Base-by-base conservation (phyloP, 2,797 vertebrate genomes). In the Enteromius mattozi region DNA sequence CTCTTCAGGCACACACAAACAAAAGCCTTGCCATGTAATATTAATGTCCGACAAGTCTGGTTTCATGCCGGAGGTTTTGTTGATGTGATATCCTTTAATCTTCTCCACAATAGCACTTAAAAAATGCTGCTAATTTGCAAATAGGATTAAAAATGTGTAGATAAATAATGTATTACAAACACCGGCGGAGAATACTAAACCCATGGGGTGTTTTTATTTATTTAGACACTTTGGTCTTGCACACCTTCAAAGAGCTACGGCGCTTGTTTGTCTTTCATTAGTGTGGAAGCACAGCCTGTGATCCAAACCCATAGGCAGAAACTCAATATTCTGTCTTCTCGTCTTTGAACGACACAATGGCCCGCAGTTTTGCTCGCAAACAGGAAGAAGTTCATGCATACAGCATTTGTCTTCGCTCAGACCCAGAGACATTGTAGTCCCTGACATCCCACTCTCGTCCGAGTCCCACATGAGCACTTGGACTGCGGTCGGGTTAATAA, bases 121-220 rank as follows among this genome's bases (percentile, higher is more conserved):
- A 91, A 92, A 95, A 88, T 89, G 81, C 87, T 84, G 74, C 92
- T 93, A 93, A 95, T 93, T 94, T 96, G 87, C 91, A 92, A 90
- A 92, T 90, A 91, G 91, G 91, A 82, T 95, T 93, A 91, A 95
- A 93, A 94, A 91, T 92, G 92, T 56, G 61, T 61, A 35, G 69
- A 92, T 96, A 95, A 96, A 96, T 96, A 95, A 96, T 96, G 88
- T 90, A 96, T 96, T 91, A 92, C 87, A 93, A 90, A 89, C 91
- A 93, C 93, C 90, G 92, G 93, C 93, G 7, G 16, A 68, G 76
- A 89, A 94, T 95, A 95, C 96, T 95, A 96, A 95, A 95, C 94
- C 95, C 91, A 94, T 92, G 93, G 92, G 91, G 92, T 92, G 76
- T 82, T 88, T 88, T 84, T 78, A 82, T 88, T 89, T 90, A 91